Conservation (phyloP, 2,888 invertebrate genomes). For the Troilus luridus region DNA sequence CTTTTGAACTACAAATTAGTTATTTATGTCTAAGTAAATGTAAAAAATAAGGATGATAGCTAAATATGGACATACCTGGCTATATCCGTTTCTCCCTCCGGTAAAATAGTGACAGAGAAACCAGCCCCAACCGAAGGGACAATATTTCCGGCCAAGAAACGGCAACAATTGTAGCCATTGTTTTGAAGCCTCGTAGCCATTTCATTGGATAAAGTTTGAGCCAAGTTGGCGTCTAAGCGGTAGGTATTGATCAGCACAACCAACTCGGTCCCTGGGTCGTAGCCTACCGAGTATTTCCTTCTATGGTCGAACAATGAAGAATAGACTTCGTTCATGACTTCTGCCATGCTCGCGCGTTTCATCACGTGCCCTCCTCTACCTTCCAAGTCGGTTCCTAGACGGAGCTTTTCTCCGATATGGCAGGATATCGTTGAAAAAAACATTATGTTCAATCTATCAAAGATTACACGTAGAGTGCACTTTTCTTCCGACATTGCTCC, state of each 20-base stretch:
- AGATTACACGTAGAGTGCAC: background rate
- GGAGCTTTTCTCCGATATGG: background rate
- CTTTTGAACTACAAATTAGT: too few relatives aligned
- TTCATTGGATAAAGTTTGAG: background rate
- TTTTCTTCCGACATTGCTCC: slow-evolving; percentile 45
- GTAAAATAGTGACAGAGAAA: slow-evolving; percentile 37
- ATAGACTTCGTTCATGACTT: background rate
- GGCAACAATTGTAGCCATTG: background rate
- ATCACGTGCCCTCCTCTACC: background rate
- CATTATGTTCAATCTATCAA: background rate
- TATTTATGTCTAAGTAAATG: too few relatives aligned
- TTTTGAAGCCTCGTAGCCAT: background rate
- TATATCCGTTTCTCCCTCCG: background rate
- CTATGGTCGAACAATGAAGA: background rate
- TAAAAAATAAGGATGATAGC: background rate
- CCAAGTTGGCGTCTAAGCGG: background rate
- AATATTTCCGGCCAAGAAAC: background rate
- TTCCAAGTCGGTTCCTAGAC: background rate
- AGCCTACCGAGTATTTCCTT: background rate
- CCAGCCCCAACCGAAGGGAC: background rate
- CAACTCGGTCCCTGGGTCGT: background rate
- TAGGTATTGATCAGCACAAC: slow-evolving; percentile 24
- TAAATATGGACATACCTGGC: background rate
- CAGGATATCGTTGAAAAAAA: slow-evolving; percentile 31
- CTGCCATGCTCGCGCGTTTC: background rate